These are phyloP conservation scores for Gobio gobio DNA, from an alignment of 2,113 vertebrate genomes.

Conservation along the genomic window DNA sequence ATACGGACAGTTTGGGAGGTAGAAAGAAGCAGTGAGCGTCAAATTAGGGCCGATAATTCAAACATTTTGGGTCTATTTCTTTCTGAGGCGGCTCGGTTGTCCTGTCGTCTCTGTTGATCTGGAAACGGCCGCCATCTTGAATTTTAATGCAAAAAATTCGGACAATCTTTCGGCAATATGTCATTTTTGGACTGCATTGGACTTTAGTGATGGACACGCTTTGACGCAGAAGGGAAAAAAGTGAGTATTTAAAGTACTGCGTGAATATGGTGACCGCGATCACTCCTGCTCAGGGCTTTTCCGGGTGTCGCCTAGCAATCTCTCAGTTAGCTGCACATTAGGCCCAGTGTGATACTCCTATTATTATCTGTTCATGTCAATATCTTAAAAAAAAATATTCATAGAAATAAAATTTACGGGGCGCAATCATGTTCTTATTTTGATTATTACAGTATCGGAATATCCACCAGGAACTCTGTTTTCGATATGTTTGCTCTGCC, in stretches of 20 bases:
- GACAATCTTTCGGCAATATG: slow-evolving; percentile 72
- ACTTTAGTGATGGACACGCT: slow-evolving; percentile 48
- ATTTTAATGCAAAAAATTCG: slow-evolving; percentile 82
- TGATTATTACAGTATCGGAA: not conserved
- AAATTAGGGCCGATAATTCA: slow-evolving; percentile 40
- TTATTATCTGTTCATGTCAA: not conserved
- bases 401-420: accelerated
- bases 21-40: not conserved
- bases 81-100: slow-evolving; percentile 70
- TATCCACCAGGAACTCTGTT: not conserved
- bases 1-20: not conserved
- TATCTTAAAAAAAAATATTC: not conserved
- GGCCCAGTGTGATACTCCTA: not conserved
- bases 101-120: slow-evolving; percentile 64
- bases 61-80: slow-evolving; percentile 72
- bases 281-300: slow-evolving; percentile 54
- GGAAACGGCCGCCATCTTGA: slow-evolving; percentile 80
- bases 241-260: slow-evolving; percentile 68
- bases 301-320: slow-evolving; percentile 40
- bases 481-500: not conserved
- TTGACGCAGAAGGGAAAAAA: slow-evolving; percentile 27
- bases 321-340: not conserved
- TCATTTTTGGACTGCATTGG: slow-evolving; percentile 51
- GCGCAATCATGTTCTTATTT: not conserved
- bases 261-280: slow-evolving; percentile 5